phyloP scores from a whole-genome alignment of 2,113 vertebrate genomes.

The Nanorana parkeri region DNA sequence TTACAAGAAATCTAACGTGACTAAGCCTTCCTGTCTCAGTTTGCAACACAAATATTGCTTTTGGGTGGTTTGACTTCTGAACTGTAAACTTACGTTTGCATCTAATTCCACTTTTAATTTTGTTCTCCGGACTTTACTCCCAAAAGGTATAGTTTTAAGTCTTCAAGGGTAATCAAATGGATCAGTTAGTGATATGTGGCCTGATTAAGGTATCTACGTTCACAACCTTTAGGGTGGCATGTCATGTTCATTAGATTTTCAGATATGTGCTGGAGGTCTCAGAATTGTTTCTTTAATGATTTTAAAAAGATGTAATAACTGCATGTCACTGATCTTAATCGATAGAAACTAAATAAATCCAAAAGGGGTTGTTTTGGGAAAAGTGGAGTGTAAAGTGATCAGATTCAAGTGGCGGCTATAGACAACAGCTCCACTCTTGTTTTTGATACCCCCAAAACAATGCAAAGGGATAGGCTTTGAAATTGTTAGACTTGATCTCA shows the following conservation, averaged over 20 bases:
- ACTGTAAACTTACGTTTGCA: neutral
- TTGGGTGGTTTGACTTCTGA: too few species aligned
- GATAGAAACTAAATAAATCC: too few species aligned
- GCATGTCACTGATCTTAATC: neutral
- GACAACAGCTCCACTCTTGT: neutral
- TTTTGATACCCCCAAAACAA: neutral
- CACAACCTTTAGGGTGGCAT: neutral
- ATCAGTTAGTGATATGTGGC: neutral
- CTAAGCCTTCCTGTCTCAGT: too few species aligned
- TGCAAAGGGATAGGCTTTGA: neutral
- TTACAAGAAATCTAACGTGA: too few species aligned
- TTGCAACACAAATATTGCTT: too few species aligned
- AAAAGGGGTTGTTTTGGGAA: neutral
- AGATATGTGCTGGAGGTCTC: neutral
- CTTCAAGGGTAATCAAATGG: neutral
- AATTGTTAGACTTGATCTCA: too few species aligned
- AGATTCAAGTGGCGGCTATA: too few species aligned
- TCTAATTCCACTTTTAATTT: neutral
- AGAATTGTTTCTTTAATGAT: neutral
- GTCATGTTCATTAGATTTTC: neutral
- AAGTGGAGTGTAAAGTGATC: neutral
- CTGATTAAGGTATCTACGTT: neutral
- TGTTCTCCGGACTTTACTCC: neutral
- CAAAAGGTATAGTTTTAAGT: too few species aligned
- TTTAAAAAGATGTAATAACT: neutral